A percentile compares a stretch with the other conserved stretches of the same genome.
Conservation (phyloP, 2,113 vertebrate genomes). For the Daphoenositta chrysoptera region DNA sequence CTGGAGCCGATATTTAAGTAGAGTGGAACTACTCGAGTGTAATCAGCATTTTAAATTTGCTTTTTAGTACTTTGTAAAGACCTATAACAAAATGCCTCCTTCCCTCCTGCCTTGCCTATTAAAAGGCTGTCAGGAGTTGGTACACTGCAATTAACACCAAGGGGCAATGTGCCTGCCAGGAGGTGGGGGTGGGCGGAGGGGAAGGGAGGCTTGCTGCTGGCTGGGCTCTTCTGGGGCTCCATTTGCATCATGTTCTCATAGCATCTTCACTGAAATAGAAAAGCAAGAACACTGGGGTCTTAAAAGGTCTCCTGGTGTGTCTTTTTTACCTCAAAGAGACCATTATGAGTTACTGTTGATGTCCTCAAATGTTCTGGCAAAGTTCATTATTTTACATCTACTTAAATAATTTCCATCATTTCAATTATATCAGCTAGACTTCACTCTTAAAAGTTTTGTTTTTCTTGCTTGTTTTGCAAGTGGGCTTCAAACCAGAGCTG, state of each 20-base stretch:
- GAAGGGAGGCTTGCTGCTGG: background rate
- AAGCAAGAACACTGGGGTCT: conserved; percentile 10
- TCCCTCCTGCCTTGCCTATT: background rate
- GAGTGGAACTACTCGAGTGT: conserved; percentile 22
- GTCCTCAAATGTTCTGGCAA: background rate
- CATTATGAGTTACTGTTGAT: background rate
- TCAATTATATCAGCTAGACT: background rate
- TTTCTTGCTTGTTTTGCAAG: background rate
- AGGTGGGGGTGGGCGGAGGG: background rate
- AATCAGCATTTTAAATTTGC: conserved; percentile 53
- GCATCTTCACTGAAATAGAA: background rate
- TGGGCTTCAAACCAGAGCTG: background rate
- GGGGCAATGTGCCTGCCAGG: background rate
- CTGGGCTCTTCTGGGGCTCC: background rate
- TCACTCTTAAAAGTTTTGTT: background rate
- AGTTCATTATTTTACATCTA: background rate
- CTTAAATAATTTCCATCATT: background rate
- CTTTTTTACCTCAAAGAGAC: background rate
- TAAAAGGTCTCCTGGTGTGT: conserved; percentile 43
- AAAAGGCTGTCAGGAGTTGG: conserved; percentile 9
- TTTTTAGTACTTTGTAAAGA: conserved; percentile 53
- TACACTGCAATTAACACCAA: background rate
- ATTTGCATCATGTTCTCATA: background rate
- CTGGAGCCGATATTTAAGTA: conserved; percentile 18
- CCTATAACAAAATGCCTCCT: background rate